Evolutionary conservation across 2,888 invertebrate genomes (phyloP).

Genomic region (Eristalinus aeneus): DNA sequence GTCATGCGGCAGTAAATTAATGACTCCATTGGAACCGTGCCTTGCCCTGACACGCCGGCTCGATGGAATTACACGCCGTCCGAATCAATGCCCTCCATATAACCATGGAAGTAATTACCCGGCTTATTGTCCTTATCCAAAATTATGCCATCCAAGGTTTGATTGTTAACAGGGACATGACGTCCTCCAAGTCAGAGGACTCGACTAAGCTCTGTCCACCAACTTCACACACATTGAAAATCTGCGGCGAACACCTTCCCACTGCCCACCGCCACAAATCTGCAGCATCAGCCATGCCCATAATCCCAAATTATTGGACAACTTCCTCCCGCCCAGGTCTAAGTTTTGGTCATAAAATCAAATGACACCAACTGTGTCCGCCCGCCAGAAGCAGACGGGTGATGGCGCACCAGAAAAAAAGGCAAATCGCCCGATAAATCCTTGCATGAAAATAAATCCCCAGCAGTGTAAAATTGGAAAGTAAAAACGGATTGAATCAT

Average conservation of each 20-base stretch:
- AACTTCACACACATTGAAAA: too few relatives aligned
- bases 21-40: too few relatives aligned
- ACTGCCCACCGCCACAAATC: not conserved
- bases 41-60: too few relatives aligned
- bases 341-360: not conserved
- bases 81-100: too few relatives aligned
- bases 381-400: not conserved
- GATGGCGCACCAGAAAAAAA: not conserved
- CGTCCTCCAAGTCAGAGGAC: too few relatives aligned
- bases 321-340: not conserved
- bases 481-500: conserved; percentile 54
- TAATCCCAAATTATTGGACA: not conserved
- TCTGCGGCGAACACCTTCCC: not conserved
- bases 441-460: conserved; percentile 58
- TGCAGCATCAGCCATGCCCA: not conserved
- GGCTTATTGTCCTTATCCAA: too few relatives aligned
- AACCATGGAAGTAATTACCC: too few relatives aligned
- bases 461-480: conserved; percentile 47
- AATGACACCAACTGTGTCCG: conserved; percentile 4
- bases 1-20: too few relatives aligned
- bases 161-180: too few relatives aligned
- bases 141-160: too few relatives aligned
- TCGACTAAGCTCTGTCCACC: too few relatives aligned
- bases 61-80: too few relatives aligned
- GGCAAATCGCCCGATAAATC: conserved; percentile 34